Evolutionary conservation across 2,113 vertebrate species (phyloP).

Genomic region (Sturnira hondurensis): DNA sequence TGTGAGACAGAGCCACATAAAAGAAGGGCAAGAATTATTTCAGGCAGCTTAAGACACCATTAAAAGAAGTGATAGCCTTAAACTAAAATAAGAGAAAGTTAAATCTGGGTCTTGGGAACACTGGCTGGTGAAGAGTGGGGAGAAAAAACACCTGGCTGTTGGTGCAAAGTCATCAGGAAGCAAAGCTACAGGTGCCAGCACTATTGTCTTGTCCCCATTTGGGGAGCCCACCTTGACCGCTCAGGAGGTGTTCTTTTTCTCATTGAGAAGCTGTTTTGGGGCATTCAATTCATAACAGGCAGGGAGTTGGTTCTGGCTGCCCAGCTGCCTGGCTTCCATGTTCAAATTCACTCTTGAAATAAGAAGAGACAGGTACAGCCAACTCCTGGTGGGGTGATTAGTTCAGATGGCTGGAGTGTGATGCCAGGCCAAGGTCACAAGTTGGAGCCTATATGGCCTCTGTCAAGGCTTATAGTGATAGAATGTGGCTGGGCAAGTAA

Average conservation of each 20-base stretch:
- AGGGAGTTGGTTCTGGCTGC: neutral
- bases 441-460: neutral
- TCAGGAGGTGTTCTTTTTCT: neutral
- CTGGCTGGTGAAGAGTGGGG: neutral
- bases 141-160: neutral
- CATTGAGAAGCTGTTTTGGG: neutral
- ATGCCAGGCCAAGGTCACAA: neutral
- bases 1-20: conserved; percentile 52
- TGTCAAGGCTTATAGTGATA: neutral
- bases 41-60: conserved; percentile 63
- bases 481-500: neutral
- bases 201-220: neutral
- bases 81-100: conserved; percentile 68
- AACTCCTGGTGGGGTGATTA: neutral
- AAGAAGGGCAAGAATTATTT: conserved; percentile 68
- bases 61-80: conserved; percentile 67
- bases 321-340: neutral
- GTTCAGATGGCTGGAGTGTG: neutral
- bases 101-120: conserved; percentile 52
- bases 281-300: neutral
- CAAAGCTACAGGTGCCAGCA: neutral
- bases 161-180: neutral
- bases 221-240: neutral
- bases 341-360: neutral
- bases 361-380: neutral